These are phyloP conservation scores for Tachycineta bicolor DNA, from an alignment of 2,113 vertebrate species.

Conservation along the genomic window DNA sequence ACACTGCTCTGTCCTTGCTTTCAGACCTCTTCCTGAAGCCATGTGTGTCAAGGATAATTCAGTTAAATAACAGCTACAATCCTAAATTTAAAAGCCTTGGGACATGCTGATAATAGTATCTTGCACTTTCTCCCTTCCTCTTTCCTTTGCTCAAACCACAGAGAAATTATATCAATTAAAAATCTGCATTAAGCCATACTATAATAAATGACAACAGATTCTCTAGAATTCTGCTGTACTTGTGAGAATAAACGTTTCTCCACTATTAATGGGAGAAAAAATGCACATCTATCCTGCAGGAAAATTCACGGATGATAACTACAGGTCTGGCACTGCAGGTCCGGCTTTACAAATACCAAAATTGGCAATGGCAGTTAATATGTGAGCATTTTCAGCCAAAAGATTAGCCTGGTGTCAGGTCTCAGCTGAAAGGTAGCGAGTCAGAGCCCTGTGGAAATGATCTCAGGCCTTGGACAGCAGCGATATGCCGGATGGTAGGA, in stretches of 20 bases:
- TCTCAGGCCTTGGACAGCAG: not conserved
- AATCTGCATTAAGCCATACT: not conserved
- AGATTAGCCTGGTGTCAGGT: not conserved
- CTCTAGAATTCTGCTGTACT: not conserved
- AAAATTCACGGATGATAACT: not conserved
- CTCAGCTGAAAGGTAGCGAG: not conserved
- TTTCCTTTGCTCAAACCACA: not conserved
- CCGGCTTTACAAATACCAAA: not conserved
- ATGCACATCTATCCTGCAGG: not conserved
- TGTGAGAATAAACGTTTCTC: not conserved
- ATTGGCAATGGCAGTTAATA: not conserved
- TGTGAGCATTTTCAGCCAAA: not conserved
- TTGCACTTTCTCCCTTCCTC: not conserved
- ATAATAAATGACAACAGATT: not conserved
- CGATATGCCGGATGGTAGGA: fast-evolving
- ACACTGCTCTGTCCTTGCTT: not conserved
- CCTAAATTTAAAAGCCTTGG: conserved; percentile 52
- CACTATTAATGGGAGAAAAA: not conserved
- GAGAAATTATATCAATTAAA: conserved; percentile 17
- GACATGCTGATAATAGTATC: not conserved
- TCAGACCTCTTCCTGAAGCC: conserved; percentile 28
- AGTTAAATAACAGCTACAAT: conserved; percentile 39
- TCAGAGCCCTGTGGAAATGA: not conserved
- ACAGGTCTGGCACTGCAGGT: not conserved
- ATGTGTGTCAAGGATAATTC: conserved; percentile 40